Base-by-base conservation (phyloP, 1,140 invertebrate species). In the Drosophila virilis region DNA sequence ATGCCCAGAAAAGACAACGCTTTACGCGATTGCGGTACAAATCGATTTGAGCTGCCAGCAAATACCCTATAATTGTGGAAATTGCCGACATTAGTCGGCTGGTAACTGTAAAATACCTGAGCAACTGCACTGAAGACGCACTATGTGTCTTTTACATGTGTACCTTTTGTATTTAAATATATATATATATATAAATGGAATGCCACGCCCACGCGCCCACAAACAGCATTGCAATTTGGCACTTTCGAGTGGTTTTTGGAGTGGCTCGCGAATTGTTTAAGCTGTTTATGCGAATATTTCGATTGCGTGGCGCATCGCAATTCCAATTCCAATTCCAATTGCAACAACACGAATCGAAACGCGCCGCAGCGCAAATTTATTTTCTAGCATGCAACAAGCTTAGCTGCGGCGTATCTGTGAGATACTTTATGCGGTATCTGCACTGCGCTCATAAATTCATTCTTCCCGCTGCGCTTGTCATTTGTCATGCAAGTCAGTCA, bases 401-500 rank as follows among this genome's bases (percentile, higher is more conserved):
- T 35, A 35, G 42, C 10, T 35, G 48, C 45, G 57, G 22, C 68
- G 62, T 58, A 77, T 79, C 83, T 88, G 72, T 68, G 42, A 65
- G 83, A 88, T 89, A 79, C 84, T 89, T 88, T 89, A 80, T 85
- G 82, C 83, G 83, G 66, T 83, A 88, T 89, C 83, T 86, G 83
- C 83, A 86, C 43, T 83, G 68, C 54, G 83, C 83, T 86, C 84
- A 55, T 86, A 86, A 86, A 86, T 86, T 88, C 80, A 70, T 67
- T 85, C 54, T 57, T 74, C 64, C 17, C 43, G 62, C 70, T 64
- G 37, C 33, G 52, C 40, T 67, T 50, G 79, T 77, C 66, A 74
- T 74, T 71, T 88, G 83, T 88, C 83, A 88, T 78, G 83, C 79
- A 77, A 78, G 59, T 78, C 82, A 73, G 66, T 78, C 62, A 85